Evolutionary conservation across 2,797 vertebrate species (phyloP).

Genomic region (Crenuchus spilurus): DNA sequence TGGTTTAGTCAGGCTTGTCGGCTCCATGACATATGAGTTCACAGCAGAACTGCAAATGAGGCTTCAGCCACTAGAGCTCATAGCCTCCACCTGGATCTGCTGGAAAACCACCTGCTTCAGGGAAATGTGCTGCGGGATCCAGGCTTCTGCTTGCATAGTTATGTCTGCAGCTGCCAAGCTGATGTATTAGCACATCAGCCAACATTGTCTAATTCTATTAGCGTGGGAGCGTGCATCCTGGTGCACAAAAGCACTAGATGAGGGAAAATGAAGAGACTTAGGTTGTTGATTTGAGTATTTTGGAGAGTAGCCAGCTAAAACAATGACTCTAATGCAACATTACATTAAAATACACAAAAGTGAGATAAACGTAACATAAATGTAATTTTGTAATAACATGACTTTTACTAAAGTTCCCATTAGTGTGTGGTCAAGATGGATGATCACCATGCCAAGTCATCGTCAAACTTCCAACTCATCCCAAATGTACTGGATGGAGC

Average conservation of each 20-base stretch:
- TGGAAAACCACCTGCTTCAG: background rate
- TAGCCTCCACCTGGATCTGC: slow-evolving; percentile 5
- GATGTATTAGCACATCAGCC: background rate
- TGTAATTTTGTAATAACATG: too few species aligned
- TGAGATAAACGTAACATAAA: too few species aligned
- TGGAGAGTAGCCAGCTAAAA: too few species aligned
- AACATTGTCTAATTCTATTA: background rate
- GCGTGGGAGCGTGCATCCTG: background rate
- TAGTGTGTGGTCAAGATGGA: too few species aligned
- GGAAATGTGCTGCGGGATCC: background rate
- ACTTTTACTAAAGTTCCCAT: too few species aligned
- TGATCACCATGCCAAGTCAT: too few species aligned
- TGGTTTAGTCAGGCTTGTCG: slow-evolving; percentile 19
- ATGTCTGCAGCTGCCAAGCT: background rate
- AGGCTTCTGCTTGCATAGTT: background rate
- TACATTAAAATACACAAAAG: too few species aligned
- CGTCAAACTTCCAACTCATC: too few species aligned
- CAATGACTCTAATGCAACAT: too few species aligned
- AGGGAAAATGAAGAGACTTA: background rate
- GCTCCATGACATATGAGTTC: slow-evolving; percentile 22
- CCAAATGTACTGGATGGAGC: too few species aligned
- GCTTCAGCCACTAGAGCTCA: background rate
- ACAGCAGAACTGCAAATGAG: slow-evolving; percentile 28
- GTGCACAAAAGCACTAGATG: background rate
- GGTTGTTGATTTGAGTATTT: background rate